A percentile compares a stretch with the other conserved stretches of the same genome.
Evolutionary conservation across 2,797 vertebrate genomes (phyloP).

Genomic region (Danio tinwini): DNA sequence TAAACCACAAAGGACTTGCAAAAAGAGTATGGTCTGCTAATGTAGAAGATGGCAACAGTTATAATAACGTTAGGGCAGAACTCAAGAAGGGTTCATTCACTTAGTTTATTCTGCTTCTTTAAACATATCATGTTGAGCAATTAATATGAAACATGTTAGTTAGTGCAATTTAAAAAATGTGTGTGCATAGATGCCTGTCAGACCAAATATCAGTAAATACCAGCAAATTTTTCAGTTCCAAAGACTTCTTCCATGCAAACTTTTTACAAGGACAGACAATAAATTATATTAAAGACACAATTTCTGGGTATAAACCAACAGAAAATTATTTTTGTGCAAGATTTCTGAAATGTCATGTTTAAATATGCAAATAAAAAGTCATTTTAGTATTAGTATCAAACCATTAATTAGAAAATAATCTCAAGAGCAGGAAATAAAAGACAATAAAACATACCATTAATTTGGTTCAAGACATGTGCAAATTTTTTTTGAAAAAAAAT

Average conservation of each 20-base stretch:
- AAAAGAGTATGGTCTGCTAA: neutral
- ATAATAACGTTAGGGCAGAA: neutral
- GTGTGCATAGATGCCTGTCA: neutral
- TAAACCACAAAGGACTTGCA: neutral
- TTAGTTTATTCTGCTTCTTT: neutral
- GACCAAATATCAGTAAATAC: no score
- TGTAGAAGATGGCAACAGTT: no score
- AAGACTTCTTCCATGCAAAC: neutral
- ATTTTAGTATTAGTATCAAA: no score
- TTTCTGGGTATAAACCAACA: neutral
- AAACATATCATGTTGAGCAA: neutral
- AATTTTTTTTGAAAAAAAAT: neutral
- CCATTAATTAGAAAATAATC: neutral
- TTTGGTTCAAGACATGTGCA: neutral
- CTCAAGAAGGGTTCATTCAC: neutral
- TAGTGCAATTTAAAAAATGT: neutral
- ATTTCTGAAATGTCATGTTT: neutral
- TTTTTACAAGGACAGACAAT: neutral
- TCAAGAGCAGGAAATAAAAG: neutral
- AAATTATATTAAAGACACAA: no score
- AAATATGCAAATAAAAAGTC: neutral
- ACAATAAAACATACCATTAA: neutral
- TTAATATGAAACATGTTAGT: no score
- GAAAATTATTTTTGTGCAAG: neutral
- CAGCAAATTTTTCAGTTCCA: neutral